Conservation (phyloP, 2,797 vertebrate species). For the Neosalanx taihuensis region DNA sequence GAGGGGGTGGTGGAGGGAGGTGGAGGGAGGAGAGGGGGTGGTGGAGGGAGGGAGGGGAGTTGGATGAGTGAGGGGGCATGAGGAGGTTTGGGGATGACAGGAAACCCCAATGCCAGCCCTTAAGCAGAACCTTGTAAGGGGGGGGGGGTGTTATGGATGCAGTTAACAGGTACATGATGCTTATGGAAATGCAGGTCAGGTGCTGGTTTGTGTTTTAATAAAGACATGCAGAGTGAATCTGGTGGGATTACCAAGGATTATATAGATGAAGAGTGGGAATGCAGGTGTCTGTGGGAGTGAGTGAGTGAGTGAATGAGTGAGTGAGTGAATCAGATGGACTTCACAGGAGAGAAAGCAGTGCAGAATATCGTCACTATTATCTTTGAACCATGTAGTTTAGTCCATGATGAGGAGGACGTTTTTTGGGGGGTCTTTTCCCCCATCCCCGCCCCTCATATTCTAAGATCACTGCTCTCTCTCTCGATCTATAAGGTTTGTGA, state of each 20-base stretch:
- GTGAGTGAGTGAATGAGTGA: constrained; percentile 20
- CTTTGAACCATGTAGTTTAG: not conserved
- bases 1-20: constrained; percentile 42
- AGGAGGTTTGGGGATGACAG: constrained; percentile 35
- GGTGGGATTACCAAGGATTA: constrained; percentile 68
- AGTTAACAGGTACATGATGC: constrained; percentile 27
- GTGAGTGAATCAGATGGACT: constrained; percentile 38
- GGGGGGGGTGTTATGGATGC: constrained; percentile 54
- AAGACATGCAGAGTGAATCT: constrained; percentile 72
- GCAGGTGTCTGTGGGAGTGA: constrained; percentile 38
- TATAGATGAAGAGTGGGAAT: constrained; percentile 32
- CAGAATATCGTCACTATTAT: constrained; percentile 11
- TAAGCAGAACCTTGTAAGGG: constrained; percentile 74
- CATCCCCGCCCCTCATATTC: not conserved
- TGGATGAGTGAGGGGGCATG: constrained; percentile 39
- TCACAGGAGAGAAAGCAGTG: constrained; percentile 55
- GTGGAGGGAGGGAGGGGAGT: constrained; percentile 18
- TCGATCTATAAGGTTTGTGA: constrained; percentile 40
- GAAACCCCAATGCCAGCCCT: constrained; percentile 80
- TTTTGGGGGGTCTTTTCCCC: no score
- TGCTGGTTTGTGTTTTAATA: constrained; percentile 39
- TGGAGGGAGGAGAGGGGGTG: constrained; percentile 9
- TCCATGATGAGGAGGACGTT: not conserved
- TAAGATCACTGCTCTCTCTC: constrained; percentile 51
- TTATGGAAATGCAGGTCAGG: constrained; percentile 51